A percentile compares a stretch with the other conserved stretches of the same genome.
Evolutionary conservation across 2,797 vertebrate genomes (phyloP).

Genomic region (Dermochelys coriacea): DNA sequence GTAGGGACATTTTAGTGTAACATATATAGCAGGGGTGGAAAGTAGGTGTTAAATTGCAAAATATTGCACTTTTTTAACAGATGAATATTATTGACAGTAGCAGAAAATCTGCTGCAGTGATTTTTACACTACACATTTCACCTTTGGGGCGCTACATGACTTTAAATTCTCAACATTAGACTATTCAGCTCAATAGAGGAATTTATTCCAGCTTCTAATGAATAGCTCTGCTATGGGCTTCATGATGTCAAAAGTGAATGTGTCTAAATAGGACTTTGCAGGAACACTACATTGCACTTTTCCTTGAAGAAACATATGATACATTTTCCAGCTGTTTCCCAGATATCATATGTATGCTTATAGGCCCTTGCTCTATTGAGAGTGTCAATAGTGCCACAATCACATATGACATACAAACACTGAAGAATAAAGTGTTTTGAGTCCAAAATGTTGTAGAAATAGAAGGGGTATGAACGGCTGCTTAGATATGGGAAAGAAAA

Average conservation of each 20-base stretch:
- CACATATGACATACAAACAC: constrained; percentile 45
- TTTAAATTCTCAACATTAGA: constrained; percentile 57
- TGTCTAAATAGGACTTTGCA: constrained; percentile 64
- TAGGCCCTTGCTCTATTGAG: constrained; percentile 76
- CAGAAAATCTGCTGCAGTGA: constrained; percentile 34
- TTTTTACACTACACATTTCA: constrained; percentile 51
- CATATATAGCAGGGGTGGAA: constrained; percentile 34
- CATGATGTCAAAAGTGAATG: constrained; percentile 63
- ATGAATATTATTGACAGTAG: constrained; percentile 63
- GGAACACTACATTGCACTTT: constrained; percentile 53
- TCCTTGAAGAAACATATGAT: constrained; percentile 64
- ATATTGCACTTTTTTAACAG: background rate
- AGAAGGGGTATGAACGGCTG: background rate
- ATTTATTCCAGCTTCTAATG: constrained; percentile 68
- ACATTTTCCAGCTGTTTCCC: constrained; percentile 72
- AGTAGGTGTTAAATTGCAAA: constrained; percentile 33
- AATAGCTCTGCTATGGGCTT: constrained; percentile 66
- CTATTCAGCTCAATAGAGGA: constrained; percentile 44
- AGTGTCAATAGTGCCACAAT: background rate
- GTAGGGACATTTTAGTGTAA: constrained; percentile 27
- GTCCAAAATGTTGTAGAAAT: background rate
- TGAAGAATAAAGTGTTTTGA: background rate
- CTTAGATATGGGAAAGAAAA: background rate
- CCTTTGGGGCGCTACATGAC: constrained; percentile 56
- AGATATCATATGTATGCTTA: constrained; percentile 72